These are phyloP conservation scores for Antennarius maculatus DNA, from an alignment of 2,797 vertebrate genomes.

Conservation along the genomic window DNA sequence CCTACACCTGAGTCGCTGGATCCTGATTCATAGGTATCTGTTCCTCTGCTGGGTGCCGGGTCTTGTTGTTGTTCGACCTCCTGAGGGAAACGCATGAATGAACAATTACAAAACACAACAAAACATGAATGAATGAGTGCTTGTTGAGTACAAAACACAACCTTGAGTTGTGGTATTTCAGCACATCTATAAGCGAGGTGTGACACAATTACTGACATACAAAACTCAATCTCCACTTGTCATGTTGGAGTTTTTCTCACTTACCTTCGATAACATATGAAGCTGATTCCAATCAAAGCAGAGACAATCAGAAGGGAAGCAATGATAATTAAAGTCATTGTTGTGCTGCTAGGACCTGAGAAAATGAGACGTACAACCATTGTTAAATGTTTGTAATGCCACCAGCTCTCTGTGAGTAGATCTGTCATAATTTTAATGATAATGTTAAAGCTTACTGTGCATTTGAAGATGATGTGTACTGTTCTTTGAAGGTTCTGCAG, in stretches of 20 bases:
- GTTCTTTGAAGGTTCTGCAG: rapidly evolving
- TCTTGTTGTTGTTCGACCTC: not conserved
- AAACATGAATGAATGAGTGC: too few relatives aligned
- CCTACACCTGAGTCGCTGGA: rapidly evolving
- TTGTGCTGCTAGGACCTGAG: not conserved
- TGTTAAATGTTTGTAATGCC: not conserved
- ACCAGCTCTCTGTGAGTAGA: not conserved
- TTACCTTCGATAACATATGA: constrained; percentile 27
- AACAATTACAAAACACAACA: too few relatives aligned
- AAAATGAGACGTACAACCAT: not conserved
- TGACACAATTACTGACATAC: not conserved
- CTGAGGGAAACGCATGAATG: constrained; percentile 2
- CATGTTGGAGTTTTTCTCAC: not conserved
- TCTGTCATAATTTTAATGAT: not conserved
- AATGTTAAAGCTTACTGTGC: not conserved
- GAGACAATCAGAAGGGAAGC: not conserved
- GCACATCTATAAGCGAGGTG: not conserved
- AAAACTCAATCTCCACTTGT: not conserved
- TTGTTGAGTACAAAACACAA: not conserved
- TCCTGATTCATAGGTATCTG: not conserved
- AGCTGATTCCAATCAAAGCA: not conserved
- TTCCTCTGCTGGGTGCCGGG: not conserved
- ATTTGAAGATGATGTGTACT: rapidly evolving
- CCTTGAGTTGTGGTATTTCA: too few relatives aligned
- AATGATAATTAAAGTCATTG: not conserved